Evolutionary conservation across 1,140 invertebrate species (phyloP), one percentile per base, ranked within the genome.

Genomic region (Propsilocerus akamusi): DNA sequence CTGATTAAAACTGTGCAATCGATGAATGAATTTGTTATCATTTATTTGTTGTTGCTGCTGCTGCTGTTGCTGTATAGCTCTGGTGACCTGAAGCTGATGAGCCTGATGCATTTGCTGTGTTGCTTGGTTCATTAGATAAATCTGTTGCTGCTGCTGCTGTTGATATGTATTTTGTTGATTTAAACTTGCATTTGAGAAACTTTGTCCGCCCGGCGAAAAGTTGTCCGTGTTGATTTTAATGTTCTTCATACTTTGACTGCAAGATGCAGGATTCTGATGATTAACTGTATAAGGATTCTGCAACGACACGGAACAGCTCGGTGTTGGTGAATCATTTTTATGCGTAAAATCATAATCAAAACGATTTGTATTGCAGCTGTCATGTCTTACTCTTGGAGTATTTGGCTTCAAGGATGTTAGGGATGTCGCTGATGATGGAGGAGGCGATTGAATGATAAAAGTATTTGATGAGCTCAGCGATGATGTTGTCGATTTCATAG

Each of bases 201-300:
- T 20, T 17, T 41, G 34, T 20, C 17, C 22, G 22, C 22, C 22
- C 22, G 34, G 34, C 12, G 34, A 41, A 41, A 20, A 20, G 22
- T 41, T 41, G 17, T 41, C 34, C 17, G 34, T 41, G 11, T 41
- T 41, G 22, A 41, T 41, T 41, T 41, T 41, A 41, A 41, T 41
- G 22, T 41, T 41, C 34, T 41, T 41, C 22, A 41, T 20, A 41
- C 34, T 41, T 41, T 41, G 34, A 41, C 34, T 41, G 11, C 34
- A 41, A 6, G 22, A 17, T 17, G 34, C 14, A 41, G 22, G 34
- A 8, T 41, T 14, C 17, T 41, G 34, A 17, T 41, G 7, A 37
- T 11, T 7, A 37, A 14, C n/a, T 17, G 17, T 17, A n/a, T 8
- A 7, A 3, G 34, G 34, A 41, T 41, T 14, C 11, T 41, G 34